Evolutionary conservation across 2,113 vertebrate genomes (phyloP), one percentile per base, ranked within the genome.

Genomic region (Carollia perspicillata): DNA sequence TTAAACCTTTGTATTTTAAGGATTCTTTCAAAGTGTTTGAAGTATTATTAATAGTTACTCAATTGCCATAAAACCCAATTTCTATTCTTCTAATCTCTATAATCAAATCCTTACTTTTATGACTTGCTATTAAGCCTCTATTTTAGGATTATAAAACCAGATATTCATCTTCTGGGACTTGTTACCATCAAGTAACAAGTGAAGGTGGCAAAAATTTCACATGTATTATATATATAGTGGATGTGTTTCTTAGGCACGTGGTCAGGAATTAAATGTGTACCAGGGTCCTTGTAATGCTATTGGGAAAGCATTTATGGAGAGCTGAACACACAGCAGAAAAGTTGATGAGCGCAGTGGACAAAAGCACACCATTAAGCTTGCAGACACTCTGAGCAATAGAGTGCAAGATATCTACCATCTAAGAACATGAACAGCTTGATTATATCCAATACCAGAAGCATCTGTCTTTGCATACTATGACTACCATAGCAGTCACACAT

Each of bases 91-190:
- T 96, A 95, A 96, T 97, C 91, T 94, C 85, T 94, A 47, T 97
- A 94, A 94, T 96, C 97, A 97, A 95, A 97, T 96, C 89, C 95
- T 97, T 96, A 91, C 94, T 93, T 96, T 95, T 47, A 92, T 90
- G 74, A 55, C 89, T 94, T 96, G 74, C 79, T 81, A 95, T 89
- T 95, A 96, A 96, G 89, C 66, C 90, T 91, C 85, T 77, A 72
- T 92, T 97, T 97, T 94, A 96, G 91, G 80, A 80, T 79, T 80
- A 93, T 87, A 84, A 84, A 95, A 65, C 26, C 60, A 95, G 92
- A 95, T 90, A 89, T 60, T 93, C 77, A 85, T 95, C 92, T 72
- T 90, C 66, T 65, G 68, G 90, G 72, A 93, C 81, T 92, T 79
- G 90, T 95, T 92, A 65, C 58, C 37, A 65, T 95, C 72, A 85